Evolutionary conservation across 1,140 invertebrate species (phyloP), one percentile per base, ranked within the genome.

Genomic region (Popillia japonica): DNA sequence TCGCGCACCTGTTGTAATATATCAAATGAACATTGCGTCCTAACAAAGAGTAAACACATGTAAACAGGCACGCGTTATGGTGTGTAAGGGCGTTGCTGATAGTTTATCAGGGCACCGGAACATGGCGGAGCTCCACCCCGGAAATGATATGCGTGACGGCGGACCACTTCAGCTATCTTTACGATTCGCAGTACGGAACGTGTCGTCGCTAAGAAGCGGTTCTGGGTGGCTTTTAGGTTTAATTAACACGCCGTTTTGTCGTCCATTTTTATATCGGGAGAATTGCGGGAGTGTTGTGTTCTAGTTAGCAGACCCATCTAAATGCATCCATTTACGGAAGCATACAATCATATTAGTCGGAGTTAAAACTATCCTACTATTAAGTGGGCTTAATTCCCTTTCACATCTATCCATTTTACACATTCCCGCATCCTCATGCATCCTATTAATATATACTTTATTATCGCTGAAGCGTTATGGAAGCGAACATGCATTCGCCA

Each of bases 51-150:
- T 42, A 14, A 74, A 74, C 72, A 74, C 17, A 42, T 74, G 72
- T 74, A 41, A 74, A 74, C 40, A 74, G 72, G 20, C 72, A 74
- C 72, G 72, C 72, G 40, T 74, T 41, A 74, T 74, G 72, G 72
- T 40, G 72, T 74, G 48, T n/a, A 41, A 78, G 77, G 77, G 77
- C 72, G 77, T 73, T 74, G 40, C 72, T 78, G 77, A 78, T 78
- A 78, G 27, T 73, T 74, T 78, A 78, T 78, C 77, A 72, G 77
- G 11, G 48, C 22, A 11, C 68, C 20, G 77, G 41, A 78, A 78
- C 77, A 78, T 78, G 77, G 77, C 77, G 77, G 77, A 41, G 77
- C 77, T 78, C 77, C 77, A 64, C 77, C 77, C 68, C 68, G 68
- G 77, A 78, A 78, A 48, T 40, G 61, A 74, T 40, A 72, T 78